Conservation (phyloP, 2,888 invertebrate genomes). For the Phyto melanocephala region DNA sequence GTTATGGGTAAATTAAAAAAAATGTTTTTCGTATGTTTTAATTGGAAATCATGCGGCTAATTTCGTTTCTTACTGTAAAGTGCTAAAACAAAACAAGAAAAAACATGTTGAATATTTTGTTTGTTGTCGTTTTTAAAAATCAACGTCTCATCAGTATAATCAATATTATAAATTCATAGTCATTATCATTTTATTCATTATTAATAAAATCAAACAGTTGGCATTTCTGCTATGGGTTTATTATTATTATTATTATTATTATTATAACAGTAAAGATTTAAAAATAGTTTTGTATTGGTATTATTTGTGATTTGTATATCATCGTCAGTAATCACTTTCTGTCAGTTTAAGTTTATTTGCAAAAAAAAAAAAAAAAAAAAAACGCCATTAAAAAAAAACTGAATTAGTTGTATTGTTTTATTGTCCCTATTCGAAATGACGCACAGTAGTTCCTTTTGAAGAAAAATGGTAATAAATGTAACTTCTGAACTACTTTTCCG, state of each 20-base stretch:
- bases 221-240: constrained; percentile 2
- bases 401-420: constrained; percentile 27
- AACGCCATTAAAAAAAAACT: constrained; percentile 5
- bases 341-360: constrained; percentile 4
- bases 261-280: neutral
- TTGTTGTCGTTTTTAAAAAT: neutral
- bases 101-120: neutral
- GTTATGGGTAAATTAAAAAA: constrained; percentile 75
- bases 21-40: neutral
- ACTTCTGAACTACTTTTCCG: too few species aligned
- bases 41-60: neutral
- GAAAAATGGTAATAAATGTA: too few species aligned
- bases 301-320: neutral
- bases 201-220: neutral
- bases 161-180: constrained; percentile 9
- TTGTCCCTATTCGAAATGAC: too few species aligned
- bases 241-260: neutral
- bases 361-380: neutral
- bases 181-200: neutral
- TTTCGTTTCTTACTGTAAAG: constrained; percentile 4
- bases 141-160: neutral
- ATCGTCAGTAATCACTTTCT: neutral
- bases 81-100: neutral
- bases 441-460: too few species aligned
- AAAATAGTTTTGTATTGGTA: constrained; percentile 9